Evolutionary conservation across 2,113 vertebrate species (phyloP).

Genomic region (Paramormyrops kingsleyae): DNA sequence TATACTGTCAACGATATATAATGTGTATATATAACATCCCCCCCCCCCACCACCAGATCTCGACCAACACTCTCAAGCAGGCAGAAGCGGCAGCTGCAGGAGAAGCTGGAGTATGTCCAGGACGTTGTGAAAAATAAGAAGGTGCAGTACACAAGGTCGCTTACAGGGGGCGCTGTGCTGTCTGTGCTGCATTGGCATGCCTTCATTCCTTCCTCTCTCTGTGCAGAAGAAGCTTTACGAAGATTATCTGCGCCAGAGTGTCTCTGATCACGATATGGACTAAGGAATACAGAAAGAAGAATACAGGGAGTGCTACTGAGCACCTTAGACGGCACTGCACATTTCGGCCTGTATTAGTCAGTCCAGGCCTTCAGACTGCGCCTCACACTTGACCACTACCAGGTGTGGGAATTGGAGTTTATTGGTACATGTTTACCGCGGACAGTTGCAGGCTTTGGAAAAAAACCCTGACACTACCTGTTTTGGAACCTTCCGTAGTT

Average conservation of each 20-base stretch:
- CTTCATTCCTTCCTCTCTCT: background rate
- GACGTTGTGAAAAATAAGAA: constrained; percentile 68
- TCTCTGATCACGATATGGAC: background rate
- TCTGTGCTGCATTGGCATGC: background rate
- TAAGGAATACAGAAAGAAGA: background rate
- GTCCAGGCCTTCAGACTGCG: background rate
- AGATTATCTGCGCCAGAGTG: background rate
- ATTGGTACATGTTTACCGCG: background rate
- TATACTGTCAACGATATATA: background rate
- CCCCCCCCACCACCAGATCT: background rate
- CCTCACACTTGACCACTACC: background rate
- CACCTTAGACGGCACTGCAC: background rate
- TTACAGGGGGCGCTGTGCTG: background rate
- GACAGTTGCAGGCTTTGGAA: background rate
- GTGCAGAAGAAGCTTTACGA: background rate
- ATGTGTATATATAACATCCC: background rate
- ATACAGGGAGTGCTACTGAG: background rate
- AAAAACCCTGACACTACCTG: background rate
- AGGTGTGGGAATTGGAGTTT: background rate
- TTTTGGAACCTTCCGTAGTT: background rate
- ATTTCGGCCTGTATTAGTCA: background rate
- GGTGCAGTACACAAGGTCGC: constrained; percentile 41
- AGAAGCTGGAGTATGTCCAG: constrained; percentile 63
- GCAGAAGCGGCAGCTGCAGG: constrained; percentile 65
- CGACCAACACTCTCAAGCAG: constrained; percentile 39